Evolutionary conservation across 2,888 invertebrate species (phyloP), one percentile per base, ranked within the genome.

Genomic region (Erannis defoliaria): DNA sequence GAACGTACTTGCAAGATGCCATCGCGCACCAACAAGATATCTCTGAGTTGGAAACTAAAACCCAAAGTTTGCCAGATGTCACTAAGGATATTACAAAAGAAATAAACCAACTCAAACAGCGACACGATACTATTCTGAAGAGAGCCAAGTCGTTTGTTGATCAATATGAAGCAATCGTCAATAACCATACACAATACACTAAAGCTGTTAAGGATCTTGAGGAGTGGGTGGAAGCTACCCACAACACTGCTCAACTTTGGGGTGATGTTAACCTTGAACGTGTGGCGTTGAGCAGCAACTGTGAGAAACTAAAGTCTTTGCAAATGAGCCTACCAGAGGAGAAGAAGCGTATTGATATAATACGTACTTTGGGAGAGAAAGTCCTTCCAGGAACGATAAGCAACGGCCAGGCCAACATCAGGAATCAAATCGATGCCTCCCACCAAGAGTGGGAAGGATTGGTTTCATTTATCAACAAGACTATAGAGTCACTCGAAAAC

Each of bases 381-480:
- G 98, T 99, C 0, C 95, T 98, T 38, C 97, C 97, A 2, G 97
- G 97, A 21, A 98, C 98, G 0, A 92, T 97, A 33, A 97, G 96
- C 76, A 94, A 94, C 43, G 98, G 98, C 0, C 97, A 98, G 88
- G 94, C 96, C 0, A 96, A 97, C 73, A 96, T 98, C n/a, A 94
- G 97, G 64, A 96, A 96, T 10, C 97, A 98, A 89, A 96, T 98
- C 40, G 97, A 98, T 78, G 95, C 95, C 9, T 97, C 97, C 0
- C 97, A 97, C 76, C 97, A 97, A 80, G 97, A 98, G 88, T 98
- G 98, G 98, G 97, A 97, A 82, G 95, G 96, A 12, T 88, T 98
- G 1, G 93, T 96, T 0, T 96, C 97, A 0, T 94, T 96, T 18
- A 95, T 97, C 2, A 95, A 95, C 73, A 95, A 96, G 12, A 96